These are phyloP conservation scores for Equus quagga DNA, from an alignment of 2,113 vertebrate species.

Conservation along the genomic window DNA sequence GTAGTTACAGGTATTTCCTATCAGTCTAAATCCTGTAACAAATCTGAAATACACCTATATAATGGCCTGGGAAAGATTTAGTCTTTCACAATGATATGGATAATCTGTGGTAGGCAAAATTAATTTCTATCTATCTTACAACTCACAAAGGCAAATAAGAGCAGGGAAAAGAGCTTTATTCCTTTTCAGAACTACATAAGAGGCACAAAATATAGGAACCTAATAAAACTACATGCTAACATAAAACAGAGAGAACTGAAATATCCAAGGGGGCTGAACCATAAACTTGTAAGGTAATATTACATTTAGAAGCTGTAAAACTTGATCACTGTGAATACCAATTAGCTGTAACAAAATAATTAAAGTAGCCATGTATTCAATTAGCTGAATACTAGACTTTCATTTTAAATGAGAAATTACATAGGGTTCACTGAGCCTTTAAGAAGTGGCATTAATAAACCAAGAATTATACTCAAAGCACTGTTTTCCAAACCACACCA, in stretches of 20 bases:
- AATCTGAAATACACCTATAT: background rate
- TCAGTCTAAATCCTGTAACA: background rate
- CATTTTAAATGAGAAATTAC: slow-evolving; percentile 73
- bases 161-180: slow-evolving; percentile 3
- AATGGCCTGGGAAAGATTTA: background rate
- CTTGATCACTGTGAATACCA: slow-evolving; percentile 78
- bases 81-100: background rate
- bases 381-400: slow-evolving; percentile 80
- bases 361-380: slow-evolving; percentile 82
- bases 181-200: background rate
- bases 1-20: background rate
- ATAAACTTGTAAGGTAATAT: slow-evolving; percentile 83
- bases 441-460: slow-evolving; percentile 51
- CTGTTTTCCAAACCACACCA: slow-evolving; percentile 4
- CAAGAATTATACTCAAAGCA: slow-evolving; percentile 41
- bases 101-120: background rate
- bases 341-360: slow-evolving; percentile 84
- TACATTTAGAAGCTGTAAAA: slow-evolving; percentile 82
- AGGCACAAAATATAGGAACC: background rate
- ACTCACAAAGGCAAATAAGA: background rate
- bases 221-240: slow-evolving; percentile 15
- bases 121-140: background rate
- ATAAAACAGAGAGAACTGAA: slow-evolving; percentile 38
- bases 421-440: slow-evolving; percentile 71
- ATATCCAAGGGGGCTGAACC: slow-evolving; percentile 49